A percentile compares a stretch with the other conserved stretches of the same genome.
Conservation (phyloP, 2,888 invertebrate genomes). For the Amiota communis region DNA sequence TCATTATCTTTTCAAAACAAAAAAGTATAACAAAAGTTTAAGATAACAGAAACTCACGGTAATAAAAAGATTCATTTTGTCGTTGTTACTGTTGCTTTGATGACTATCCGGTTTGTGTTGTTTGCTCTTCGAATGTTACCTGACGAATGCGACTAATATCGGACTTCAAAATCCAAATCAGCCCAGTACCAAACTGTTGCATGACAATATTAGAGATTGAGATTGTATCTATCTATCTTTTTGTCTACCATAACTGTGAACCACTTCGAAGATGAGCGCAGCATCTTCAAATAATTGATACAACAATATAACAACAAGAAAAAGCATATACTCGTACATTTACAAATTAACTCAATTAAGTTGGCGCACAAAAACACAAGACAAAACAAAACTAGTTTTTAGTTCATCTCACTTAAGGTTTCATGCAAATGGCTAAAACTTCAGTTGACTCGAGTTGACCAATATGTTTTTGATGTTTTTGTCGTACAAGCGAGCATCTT, state of each 20-base stretch:
- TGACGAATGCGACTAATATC: slow-evolving; percentile 22
- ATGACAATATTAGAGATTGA: not conserved
- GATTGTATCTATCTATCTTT: not conserved
- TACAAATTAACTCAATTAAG: slow-evolving; percentile 1
- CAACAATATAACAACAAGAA: not conserved
- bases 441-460: too few relatives aligned
- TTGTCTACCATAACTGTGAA: too few relatives aligned
- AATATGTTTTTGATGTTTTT: too few relatives aligned
- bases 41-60: not conserved
- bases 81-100: not conserved
- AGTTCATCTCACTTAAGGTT: not conserved
- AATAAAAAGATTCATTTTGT: not conserved
- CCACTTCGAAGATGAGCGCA: not conserved
- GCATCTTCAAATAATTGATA: not conserved
- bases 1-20: not conserved
- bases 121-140: slow-evolving; percentile 35
- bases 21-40: not conserved
- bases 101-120: slow-evolving; percentile 11
- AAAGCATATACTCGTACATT: too few relatives aligned
- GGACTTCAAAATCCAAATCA: not conserved
- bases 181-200: not conserved
- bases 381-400: slow-evolving; percentile 7
- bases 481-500: too few relatives aligned
- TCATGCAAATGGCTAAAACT: not conserved
- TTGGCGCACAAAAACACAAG: not conserved